These are phyloP conservation scores for Parnassius glacialis DNA, from an alignment of 2,888 invertebrate genomes.

Conservation along the genomic window DNA sequence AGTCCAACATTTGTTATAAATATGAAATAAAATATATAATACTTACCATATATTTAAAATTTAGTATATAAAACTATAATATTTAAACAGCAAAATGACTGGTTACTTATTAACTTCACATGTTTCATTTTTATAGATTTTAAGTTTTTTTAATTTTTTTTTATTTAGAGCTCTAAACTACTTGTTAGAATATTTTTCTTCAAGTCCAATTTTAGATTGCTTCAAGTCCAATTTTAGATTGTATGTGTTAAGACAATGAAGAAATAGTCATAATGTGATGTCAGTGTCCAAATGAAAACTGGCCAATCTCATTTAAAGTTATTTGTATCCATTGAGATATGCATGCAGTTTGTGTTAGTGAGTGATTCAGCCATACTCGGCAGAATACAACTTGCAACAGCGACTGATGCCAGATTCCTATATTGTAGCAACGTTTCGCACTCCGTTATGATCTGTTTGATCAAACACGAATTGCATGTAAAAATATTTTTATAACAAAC, in stretches of 20 bases:
- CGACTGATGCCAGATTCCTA: conserved; percentile 8
- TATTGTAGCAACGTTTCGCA: background rate
- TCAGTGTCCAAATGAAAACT: background rate
- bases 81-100: conserved; percentile 9
- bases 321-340: background rate
- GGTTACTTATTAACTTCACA: background rate
- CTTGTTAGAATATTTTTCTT: conserved; percentile 10
- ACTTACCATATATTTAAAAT: conserved; percentile 1
- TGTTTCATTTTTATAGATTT: conserved; percentile 18
- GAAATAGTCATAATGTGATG: background rate
- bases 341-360: conserved; percentile 44
- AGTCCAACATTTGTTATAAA: background rate
- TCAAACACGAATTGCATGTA: too few species aligned
- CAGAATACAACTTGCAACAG: conserved; percentile 30
- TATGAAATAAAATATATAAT: conserved; percentile 2
- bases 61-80: conserved; percentile 1
- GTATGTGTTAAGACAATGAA: background rate
- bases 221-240: background rate
- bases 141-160: conserved; percentile 15
- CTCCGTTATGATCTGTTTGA: too few species aligned
- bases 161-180: conserved; percentile 7
- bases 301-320: background rate
- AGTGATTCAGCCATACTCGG: conserved; percentile 55
- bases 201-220: background rate
- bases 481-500: too few species aligned